Evolutionary conservation across 1,140 invertebrate genomes (phyloP), one percentile per base, ranked within the genome.

Genomic region (Tachypleus tridentatus): DNA sequence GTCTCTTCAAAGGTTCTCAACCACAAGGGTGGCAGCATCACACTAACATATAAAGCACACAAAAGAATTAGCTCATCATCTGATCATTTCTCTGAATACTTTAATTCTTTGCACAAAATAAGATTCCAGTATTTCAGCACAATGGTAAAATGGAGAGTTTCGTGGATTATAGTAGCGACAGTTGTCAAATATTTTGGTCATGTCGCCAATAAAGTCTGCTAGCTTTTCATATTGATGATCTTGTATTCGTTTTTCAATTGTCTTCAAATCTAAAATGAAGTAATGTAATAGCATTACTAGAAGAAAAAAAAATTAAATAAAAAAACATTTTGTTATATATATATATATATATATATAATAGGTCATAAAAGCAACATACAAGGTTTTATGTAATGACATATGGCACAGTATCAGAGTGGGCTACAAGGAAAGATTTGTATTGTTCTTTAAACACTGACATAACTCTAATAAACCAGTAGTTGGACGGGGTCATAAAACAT

Each of bases 111-210:
- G 87, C 73, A 93, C 91, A 83, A 97, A 97, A 76, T 87, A 97
- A n/a, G 86, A 87, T 79, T 98, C 94, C 52, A 98, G 79, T 49
- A 87, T 86, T 76, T 97, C 91, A 4, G 95, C 96, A 80, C 92
- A 96, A 72, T 93, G 90, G 77, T 89, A 96, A 77, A 97, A 96
- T 58, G 91, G 89, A 11, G 93, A 93, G 75, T 95, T 92, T 73
- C 89, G 88, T 51, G 93, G 89, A 81, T 98, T 98, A 77, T 95
- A 98, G 72, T 93, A 93, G 63, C 93, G 86, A 82, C 94, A 97
- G 78, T 98, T 98, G 77, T 98, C 94, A 79, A 98, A 97, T 73
- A 98, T 95, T 76, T 95, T 94, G 56, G 91, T 96, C 84, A 97
- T 93, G 76, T 98, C 94, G 74, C 91, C 91, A 72, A 97, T 93